Percentiles rank a stretch among this genome's conserved stretches.
Evolutionary conservation across 2,888 invertebrate genomes (phyloP).

Genomic region (Rapana venosa): DNA sequence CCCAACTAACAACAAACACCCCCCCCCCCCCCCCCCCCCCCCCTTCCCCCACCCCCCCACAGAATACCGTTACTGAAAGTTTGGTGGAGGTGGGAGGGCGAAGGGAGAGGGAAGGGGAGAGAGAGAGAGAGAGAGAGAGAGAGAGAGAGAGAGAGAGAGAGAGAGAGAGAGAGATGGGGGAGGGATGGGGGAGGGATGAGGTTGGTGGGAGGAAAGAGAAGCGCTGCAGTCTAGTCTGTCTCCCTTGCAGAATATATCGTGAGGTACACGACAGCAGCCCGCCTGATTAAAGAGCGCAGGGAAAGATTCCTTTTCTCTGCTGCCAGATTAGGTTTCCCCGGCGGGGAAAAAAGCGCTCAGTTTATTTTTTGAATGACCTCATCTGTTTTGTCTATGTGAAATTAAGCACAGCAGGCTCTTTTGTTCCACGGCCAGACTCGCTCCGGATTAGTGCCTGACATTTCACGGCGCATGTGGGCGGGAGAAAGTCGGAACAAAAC

Average conservation of each 20-base stretch:
- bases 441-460: background rate
- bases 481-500: too few species aligned
- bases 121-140: background rate
- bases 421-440: background rate
- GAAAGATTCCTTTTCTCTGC: conserved; percentile 37
- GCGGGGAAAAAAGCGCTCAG: conserved; percentile 2
- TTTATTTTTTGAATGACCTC: conserved; percentile 17
- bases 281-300: conserved; percentile 22
- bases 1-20: background rate
- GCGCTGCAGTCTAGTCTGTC: background rate
- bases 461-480: background rate
- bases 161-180: background rate
- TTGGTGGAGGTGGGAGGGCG: background rate
- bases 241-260: background rate
- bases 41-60: too few species aligned
- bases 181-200: background rate
- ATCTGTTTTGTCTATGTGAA: conserved; percentile 31
- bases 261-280: background rate
- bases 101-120: background rate
- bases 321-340: conserved; percentile 30
- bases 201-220: background rate
- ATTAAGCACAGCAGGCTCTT: background rate
- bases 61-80: too few species aligned
- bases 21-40: too few species aligned
- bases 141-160: conserved; percentile 2